Percentiles rank a stretch among this genome's conserved stretches.
Evolutionary conservation across 2,113 vertebrate genomes (phyloP).

Genomic region (Papio anubis): DNA sequence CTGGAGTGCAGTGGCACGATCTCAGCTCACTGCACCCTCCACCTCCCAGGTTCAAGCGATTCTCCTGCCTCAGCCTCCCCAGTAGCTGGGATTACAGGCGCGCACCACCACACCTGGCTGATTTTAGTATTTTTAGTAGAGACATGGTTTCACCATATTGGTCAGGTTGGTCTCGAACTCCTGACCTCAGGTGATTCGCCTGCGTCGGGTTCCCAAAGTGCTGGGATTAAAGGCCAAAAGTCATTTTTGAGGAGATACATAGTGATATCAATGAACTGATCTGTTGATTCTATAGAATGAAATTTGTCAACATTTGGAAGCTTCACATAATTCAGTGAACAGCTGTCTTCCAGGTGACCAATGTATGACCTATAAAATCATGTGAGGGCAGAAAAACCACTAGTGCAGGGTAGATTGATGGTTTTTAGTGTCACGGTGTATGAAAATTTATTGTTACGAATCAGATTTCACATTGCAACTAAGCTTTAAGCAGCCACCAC

Average conservation of each 20-base stretch:
- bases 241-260: background rate
- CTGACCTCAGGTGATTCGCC: too few species aligned
- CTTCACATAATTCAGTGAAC: background rate
- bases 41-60: too few species aligned
- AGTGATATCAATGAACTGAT: background rate
- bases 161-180: too few species aligned
- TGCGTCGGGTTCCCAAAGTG: too few species aligned
- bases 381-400: background rate
- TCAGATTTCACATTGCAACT: background rate
- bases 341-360: background rate
- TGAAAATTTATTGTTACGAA: background rate
- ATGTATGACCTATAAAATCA: background rate
- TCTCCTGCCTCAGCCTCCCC: too few species aligned
- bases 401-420: background rate
- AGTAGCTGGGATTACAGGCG: too few species aligned
- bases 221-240: too few species aligned
- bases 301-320: background rate
- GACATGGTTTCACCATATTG: too few species aligned
- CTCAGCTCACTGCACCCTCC: too few species aligned
- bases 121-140: too few species aligned
- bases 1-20: too few species aligned
- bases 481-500: background rate
- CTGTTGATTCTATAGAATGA: background rate
- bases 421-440: background rate
- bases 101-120: too few species aligned